Evolutionary conservation across 1,140 invertebrate genomes (phyloP), one percentile per base, ranked within the genome.

Genomic region (Nylanderia fulva): DNA sequence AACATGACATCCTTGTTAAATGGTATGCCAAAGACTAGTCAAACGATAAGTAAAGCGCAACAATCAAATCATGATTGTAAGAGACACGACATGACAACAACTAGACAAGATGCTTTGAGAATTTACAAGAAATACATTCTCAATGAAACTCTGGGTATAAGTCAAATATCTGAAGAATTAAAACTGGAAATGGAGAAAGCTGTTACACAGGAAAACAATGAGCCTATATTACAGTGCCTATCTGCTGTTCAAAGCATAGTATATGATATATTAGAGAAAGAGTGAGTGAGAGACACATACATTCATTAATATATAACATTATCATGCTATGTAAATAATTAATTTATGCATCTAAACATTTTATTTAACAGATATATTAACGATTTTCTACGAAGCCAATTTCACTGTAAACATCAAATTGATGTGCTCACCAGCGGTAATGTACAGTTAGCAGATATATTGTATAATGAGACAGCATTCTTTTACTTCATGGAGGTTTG

Each of bases 401-500:
- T 97, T 92, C 97, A 98, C 94, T 98, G 97, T 91, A 98, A 98
- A 94, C 97, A 98, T 95, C 98, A 98, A 95, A 97, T 99, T 87
- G 98, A 99, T 94, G 95, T 99, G 74, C 95, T 98, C 86, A 98
- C 97, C 9, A 97, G 96, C 95, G 96, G 96, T 71, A 96, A 96
- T 93, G 96, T 99, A 21, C 96, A 96, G 56, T 95, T 99, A 42
- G 96, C 96, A 86, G 98, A 99, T 95, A 97, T 99, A 92, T 95
- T 99, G 11, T 97, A 98, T 93, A 98, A 98, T 95, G 98, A 99
- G 94, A 96, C 97, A 86, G 97, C 98, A 60, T 96, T 99, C 79
- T 98, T 98, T 93, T 98, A 98, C 94, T 99, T 99, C 91, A 99
- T 98, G 95, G 98, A 99, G 95, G 96, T 97, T 94, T 86, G 64